Percentiles rank a stretch among this genome's conserved stretches.
These are phyloP conservation scores for Casuarius casuarius DNA, from an alignment of 2,113 vertebrate species.

Conservation along the genomic window DNA sequence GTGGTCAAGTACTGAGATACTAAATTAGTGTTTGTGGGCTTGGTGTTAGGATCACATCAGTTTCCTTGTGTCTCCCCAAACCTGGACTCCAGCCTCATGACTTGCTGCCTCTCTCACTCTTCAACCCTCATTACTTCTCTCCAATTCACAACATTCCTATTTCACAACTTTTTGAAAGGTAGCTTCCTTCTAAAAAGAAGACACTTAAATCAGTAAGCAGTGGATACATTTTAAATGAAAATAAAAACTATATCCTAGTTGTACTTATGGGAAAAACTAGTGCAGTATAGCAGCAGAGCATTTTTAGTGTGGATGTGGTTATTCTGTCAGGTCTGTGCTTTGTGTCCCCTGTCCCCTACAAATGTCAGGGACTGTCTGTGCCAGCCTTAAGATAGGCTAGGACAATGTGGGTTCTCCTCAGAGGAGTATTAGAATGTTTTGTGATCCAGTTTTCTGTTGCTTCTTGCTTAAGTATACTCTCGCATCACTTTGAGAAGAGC, in stretches of 20 bases:
- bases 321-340: neutral
- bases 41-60: neutral
- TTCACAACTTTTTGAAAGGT: neutral
- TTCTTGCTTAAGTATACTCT: neutral
- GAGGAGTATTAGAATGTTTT: neutral
- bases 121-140: neutral
- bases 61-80: neutral
- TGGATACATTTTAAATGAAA: neutral
- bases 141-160: neutral
- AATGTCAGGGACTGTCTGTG: neutral
- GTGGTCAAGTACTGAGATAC: neutral
- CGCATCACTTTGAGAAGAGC: rapidly evolving
- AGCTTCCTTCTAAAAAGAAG: neutral
- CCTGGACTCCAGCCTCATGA: neutral
- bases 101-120: neutral
- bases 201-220: neutral
- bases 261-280: neutral
- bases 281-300: neutral
- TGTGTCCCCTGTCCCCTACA: too few relatives aligned
- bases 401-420: neutral
- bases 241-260: neutral
- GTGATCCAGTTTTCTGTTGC: neutral
- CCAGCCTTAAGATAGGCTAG: neutral
- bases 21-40: neutral
- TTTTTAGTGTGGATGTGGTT: neutral